A percentile compares a stretch with the other conserved stretches of the same genome.
Evolutionary conservation across 2,888 invertebrate genomes (phyloP).

Genomic region (Griposia aprilina): DNA sequence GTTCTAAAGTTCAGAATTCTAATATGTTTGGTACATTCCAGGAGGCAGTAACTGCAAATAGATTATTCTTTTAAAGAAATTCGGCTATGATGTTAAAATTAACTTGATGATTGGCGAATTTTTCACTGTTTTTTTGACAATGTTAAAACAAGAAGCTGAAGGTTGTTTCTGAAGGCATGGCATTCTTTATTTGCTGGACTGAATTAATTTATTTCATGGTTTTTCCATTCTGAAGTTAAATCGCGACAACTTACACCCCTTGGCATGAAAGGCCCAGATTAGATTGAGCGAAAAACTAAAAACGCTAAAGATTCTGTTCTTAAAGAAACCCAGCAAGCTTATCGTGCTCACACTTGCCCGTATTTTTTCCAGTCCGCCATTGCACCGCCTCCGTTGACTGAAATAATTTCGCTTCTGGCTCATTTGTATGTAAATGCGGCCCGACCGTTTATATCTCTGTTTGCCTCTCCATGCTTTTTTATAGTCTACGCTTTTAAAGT

Average conservation of each 20-base stretch:
- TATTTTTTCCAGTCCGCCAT: conserved; percentile 71
- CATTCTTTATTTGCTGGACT: neutral
- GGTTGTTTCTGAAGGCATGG: neutral
- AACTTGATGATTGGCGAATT: too few relatives aligned
- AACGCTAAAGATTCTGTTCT: neutral
- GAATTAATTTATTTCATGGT: neutral
- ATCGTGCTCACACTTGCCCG: conserved; percentile 57
- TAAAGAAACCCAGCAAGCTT: conserved; percentile 29
- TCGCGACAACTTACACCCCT: neutral
- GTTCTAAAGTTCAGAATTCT: too few relatives aligned
- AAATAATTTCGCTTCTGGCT: conserved; percentile 82
- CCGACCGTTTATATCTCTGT: conserved; percentile 84
- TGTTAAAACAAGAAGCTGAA: neutral
- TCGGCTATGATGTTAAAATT: neutral
- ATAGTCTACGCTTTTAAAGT: conserved; percentile 76
- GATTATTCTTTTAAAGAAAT: too few relatives aligned
- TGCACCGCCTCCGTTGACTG: conserved; percentile 75
- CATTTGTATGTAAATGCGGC: conserved; percentile 87
- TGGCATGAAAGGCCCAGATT: neutral
- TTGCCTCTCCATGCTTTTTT: conserved; percentile 81
- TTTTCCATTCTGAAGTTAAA: neutral
- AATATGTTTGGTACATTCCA: neutral
- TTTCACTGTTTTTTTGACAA: too few relatives aligned
- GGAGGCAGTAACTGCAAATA: neutral
- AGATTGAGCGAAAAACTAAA: neutral